Percentiles rank a stretch among this genome's conserved stretches.
Conservation (phyloP, 2,113 vertebrate genomes). For the Shinisaurus crocodilurus region DNA sequence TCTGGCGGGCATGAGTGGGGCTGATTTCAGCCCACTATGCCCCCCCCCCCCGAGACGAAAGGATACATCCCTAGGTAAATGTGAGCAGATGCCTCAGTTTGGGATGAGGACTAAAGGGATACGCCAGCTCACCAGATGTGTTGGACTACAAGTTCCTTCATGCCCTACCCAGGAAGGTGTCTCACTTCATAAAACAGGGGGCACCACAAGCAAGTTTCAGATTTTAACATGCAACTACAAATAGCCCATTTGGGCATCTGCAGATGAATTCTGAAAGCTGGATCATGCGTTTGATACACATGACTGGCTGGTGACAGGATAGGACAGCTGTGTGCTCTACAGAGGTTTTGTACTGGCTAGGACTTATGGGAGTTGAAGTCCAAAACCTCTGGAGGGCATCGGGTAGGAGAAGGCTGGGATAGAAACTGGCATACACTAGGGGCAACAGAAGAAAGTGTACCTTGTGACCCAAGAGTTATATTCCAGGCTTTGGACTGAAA, state of each 20-base stretch:
- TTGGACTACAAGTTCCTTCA: too few species aligned
- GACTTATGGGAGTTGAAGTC: too few species aligned
- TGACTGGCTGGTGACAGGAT: not conserved
- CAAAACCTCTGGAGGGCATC: too few species aligned
- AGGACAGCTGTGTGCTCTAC: not conserved
- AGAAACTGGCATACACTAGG: not conserved
- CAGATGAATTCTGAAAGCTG: not conserved
- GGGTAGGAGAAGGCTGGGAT: too few species aligned
- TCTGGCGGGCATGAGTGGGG: too few species aligned
- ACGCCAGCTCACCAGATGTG: not conserved
- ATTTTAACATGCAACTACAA: not conserved
- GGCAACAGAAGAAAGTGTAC: not conserved
- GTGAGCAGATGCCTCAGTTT: not conserved
- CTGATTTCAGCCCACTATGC: too few species aligned
- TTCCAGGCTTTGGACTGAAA: not conserved
- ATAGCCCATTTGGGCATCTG: not conserved
- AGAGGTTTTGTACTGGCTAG: too few species aligned
- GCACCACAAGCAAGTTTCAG: not conserved
- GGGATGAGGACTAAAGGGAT: not conserved
- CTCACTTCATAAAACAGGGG: not conserved
- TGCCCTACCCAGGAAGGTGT: too few species aligned
- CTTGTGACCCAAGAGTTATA: not conserved
- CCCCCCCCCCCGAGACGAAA: too few species aligned
- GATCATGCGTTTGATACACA: not conserved
- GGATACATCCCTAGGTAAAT: too few species aligned